phyloP scores from a whole-genome alignment of 2,797 vertebrate genomes.

The Argyrosomus regius region DNA sequence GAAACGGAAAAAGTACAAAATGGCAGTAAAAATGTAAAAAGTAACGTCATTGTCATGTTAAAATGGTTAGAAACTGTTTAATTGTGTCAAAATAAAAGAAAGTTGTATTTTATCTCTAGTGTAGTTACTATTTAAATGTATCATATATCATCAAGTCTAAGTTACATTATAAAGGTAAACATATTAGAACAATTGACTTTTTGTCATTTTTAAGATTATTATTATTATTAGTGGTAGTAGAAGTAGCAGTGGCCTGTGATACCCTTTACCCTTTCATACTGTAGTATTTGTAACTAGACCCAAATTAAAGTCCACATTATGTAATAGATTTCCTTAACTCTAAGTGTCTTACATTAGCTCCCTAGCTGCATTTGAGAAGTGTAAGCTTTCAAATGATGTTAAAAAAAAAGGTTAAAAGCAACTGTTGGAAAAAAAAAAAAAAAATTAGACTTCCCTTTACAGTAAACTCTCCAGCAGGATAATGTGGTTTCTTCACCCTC shows the following conservation, averaged over 20 bases:
- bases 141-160: neutral
- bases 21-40: neutral
- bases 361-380: neutral
- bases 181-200: no score
- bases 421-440: neutral
- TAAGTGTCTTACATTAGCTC: neutral
- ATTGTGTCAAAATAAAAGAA: neutral
- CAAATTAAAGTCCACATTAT: neutral
- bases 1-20: neutral
- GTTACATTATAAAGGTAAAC: neutral
- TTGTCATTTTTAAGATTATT: no score
- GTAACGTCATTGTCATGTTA: neutral
- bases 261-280: neutral
- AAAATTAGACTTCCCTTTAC: slow-evolving; percentile 29
- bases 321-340: neutral
- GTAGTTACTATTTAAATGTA: neutral
- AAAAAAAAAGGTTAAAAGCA: slow-evolving; percentile 14
- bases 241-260: no score
- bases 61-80: neutral
- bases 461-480: slow-evolving; percentile 48
- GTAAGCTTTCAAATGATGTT: neutral
- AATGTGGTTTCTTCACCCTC: slow-evolving; percentile 64
- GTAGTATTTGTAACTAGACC: neutral
- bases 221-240: no score
- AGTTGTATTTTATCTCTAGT: neutral